Conservation (phyloP, 2,113 vertebrate species). For the Eretmochelys imbricata region DNA sequence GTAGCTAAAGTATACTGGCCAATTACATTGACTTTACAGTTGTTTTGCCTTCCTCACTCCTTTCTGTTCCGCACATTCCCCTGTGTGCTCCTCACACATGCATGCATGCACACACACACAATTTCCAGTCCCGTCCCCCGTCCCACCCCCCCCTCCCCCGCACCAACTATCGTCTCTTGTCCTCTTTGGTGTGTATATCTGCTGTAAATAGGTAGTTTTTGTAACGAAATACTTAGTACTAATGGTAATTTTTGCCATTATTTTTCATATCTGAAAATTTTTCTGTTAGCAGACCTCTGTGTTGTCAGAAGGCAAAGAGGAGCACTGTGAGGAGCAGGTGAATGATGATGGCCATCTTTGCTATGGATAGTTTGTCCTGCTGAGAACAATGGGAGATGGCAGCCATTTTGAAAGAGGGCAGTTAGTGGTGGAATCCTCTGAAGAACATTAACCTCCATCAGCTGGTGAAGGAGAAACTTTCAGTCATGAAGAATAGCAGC, state of each 20-base stretch:
- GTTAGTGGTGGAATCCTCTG: neutral
- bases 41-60: neutral
- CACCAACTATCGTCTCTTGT: neutral
- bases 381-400: neutral
- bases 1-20: neutral
- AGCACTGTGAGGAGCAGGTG: neutral
- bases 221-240: neutral
- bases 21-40: neutral
- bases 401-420: neutral
- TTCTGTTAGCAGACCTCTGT: neutral
- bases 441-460: neutral
- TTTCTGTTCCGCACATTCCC: neutral
- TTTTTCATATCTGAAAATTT: neutral
- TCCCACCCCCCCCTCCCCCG: fast-evolving
- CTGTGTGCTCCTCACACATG: neutral
- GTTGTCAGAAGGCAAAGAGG: neutral
- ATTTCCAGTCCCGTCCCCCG: no score
- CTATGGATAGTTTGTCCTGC: neutral
- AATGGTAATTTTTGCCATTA: neutral
- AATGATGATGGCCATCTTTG: neutral
- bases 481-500: neutral
- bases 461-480: neutral
- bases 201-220: neutral
- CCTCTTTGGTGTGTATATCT: neutral
- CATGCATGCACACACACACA: neutral